phyloP scores from a whole-genome alignment of 2,113 vertebrate species.

The Corydoras sp. region DNA sequence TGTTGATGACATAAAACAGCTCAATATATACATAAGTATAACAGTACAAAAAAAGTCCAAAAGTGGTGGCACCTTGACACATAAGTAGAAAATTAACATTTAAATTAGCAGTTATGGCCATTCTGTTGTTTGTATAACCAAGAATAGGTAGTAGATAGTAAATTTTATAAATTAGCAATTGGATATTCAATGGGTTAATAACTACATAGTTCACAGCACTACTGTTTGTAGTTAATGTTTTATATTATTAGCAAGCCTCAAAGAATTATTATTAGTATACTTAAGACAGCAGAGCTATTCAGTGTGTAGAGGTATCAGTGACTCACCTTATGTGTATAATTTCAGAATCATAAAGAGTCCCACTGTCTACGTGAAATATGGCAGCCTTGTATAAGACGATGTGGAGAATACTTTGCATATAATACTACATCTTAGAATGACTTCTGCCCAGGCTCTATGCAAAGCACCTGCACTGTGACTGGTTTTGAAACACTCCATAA shows the following conservation, averaged over 20 bases:
- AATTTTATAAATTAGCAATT: neutral
- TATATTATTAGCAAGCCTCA: neutral
- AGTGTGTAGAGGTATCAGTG: neutral
- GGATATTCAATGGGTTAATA: neutral
- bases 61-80: too few species aligned
- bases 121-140: neutral
- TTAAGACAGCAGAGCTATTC: neutral
- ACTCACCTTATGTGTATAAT: constrained; percentile 34
- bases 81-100: too few species aligned
- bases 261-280: neutral
- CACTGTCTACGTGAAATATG: constrained; percentile 21
- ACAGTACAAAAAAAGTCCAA: too few species aligned
- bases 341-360: constrained; percentile 1
- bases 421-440: constrained; percentile 16
- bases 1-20: neutral
- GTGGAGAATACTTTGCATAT: constrained; percentile 33
- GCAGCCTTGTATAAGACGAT: constrained; percentile 1
- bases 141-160: neutral
- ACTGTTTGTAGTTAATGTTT: neutral
- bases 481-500: constrained; percentile 23
- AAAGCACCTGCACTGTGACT: constrained; percentile 22
- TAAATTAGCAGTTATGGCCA: too few species aligned
- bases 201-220: neutral
- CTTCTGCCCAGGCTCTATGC: constrained; percentile 9
- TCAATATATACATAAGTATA: too few species aligned